Percentiles rank a stretch among this genome's conserved stretches.
Conservation (phyloP, 2,888 invertebrate species). For the Apodemia zela region DNA sequence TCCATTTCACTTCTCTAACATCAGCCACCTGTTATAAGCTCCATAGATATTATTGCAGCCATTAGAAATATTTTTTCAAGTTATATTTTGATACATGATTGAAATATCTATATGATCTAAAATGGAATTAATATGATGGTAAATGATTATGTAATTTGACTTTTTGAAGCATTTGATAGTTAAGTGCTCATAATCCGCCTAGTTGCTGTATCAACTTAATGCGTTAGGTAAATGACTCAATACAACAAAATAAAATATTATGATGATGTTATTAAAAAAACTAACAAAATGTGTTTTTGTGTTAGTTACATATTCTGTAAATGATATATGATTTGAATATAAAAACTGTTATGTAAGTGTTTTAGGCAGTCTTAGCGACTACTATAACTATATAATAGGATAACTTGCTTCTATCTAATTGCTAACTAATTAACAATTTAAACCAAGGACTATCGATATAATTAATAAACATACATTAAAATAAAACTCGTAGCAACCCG, state of each 20-base stretch:
- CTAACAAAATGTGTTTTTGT: too few species aligned
- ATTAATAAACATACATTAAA: too few species aligned
- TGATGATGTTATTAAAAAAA: too few species aligned
- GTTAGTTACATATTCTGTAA: too few species aligned
- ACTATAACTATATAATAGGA: not conserved
- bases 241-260: too few species aligned
- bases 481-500: too few species aligned
- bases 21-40: conserved; percentile 84
- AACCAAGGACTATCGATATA: too few species aligned
- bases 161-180: not conserved
- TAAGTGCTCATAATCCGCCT: not conserved
- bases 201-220: not conserved
- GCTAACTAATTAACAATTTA: too few species aligned
- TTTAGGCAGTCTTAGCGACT: not conserved
- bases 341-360: too few species aligned
- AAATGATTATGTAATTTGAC: not conserved
- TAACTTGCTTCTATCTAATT: not conserved
- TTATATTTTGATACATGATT: not conserved
- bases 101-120: not conserved
- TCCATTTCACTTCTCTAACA: conserved; percentile 96
- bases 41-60: conserved; percentile 39
- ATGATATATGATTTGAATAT: too few species aligned
- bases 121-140: not conserved
- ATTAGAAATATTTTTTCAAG: conserved; percentile 13
- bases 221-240: too few species aligned